Evolutionary conservation across 2,113 vertebrate genomes (phyloP).

Genomic region (Phylloscopus whistleri): DNA sequence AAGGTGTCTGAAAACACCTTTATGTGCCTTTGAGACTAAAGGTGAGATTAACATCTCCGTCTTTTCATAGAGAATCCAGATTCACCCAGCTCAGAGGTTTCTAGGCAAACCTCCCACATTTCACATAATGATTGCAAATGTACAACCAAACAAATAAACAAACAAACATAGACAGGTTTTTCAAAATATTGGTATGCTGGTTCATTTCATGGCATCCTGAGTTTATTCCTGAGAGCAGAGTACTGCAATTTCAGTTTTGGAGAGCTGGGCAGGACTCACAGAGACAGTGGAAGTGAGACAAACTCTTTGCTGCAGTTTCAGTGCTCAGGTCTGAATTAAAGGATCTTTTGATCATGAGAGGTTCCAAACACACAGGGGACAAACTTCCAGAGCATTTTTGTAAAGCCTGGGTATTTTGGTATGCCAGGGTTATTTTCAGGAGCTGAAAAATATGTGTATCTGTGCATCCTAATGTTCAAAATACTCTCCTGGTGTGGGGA

Average conservation of each 20-base stretch:
- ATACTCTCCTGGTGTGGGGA: no score
- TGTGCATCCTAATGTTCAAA: not conserved
- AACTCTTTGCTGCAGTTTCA: not conserved
- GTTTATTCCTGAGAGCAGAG: not conserved
- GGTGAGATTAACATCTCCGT: not conserved
- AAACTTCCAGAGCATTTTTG: not conserved
- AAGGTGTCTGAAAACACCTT: not conserved
- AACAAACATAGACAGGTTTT: not conserved
- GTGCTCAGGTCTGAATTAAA: not conserved
- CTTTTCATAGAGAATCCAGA: not conserved
- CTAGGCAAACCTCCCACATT: not conserved
- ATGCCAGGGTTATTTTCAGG: not conserved
- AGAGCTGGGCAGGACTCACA: not conserved
- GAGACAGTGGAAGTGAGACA: fast-evolving
- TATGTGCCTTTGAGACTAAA: not conserved
- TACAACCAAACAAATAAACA: not conserved
- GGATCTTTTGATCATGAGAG: not conserved
- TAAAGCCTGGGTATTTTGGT: not conserved
- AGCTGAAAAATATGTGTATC: not conserved
- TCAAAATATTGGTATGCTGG: not conserved
- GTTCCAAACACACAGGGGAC: not conserved
- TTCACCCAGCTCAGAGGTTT: not conserved
- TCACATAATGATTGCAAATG: not conserved
- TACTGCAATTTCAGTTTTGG: not conserved
- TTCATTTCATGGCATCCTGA: not conserved